Percentiles rank a stretch among this genome's conserved stretches.
These are phyloP conservation scores for Brachymystax lenok DNA, from an alignment of 2,797 vertebrate genomes.

Conservation along the genomic window DNA sequence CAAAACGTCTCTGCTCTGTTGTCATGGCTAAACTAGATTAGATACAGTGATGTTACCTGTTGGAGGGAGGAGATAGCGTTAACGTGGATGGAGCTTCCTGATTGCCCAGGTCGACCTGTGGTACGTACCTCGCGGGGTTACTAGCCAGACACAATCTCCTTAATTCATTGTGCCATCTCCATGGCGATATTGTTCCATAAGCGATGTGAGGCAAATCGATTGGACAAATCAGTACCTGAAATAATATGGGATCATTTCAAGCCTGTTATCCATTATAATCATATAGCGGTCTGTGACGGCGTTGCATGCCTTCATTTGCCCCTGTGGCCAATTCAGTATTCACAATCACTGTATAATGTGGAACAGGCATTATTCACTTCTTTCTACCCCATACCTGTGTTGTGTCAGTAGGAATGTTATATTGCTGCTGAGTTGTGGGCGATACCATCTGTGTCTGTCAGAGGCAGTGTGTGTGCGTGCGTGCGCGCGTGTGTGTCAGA, in stretches of 20 bases:
- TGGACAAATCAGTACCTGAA: background rate
- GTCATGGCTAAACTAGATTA: background rate
- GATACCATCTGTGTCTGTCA: background rate
- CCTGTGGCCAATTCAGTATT: background rate
- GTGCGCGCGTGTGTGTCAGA: no score
- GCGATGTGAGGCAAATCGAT: background rate
- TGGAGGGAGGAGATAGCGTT: background rate
- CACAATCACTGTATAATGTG: background rate
- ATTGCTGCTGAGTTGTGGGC: background rate
- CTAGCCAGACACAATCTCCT: background rate
- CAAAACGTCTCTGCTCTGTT: no score
- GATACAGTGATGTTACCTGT: background rate
- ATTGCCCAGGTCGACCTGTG: background rate
- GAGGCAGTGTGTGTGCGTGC: background rate
- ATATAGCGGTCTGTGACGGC: background rate
- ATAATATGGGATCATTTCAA: background rate
- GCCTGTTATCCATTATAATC: background rate
- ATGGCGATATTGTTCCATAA: background rate
- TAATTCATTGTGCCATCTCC: background rate
- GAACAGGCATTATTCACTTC: background rate
- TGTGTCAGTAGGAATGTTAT: background rate
- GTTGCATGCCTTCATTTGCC: background rate
- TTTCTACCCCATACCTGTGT: background rate
- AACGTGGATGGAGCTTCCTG: background rate
- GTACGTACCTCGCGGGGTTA: background rate